phyloP scores from a whole-genome alignment of 2,113 vertebrate species.

The Mohoua ochrocephala region DNA sequence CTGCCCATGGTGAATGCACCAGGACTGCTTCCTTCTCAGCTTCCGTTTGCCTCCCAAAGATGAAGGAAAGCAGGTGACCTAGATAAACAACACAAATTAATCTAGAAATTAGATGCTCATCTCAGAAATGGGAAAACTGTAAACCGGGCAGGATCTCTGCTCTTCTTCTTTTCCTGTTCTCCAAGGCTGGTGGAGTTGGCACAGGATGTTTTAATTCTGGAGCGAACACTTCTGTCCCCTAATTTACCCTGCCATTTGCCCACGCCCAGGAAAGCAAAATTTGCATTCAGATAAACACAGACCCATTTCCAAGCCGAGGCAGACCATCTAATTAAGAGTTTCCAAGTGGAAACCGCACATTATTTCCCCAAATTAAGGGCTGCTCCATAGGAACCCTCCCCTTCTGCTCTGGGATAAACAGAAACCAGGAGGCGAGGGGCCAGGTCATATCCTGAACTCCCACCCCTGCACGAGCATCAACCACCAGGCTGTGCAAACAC shows the following conservation, averaged over 20 bases:
- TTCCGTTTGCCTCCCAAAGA: background rate
- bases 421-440: background rate
- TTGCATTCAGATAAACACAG: constrained; percentile 10
- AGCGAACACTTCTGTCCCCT: background rate
- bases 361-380: constrained; percentile 11
- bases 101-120: background rate
- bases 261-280: background rate
- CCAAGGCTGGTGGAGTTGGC: fast-evolving
- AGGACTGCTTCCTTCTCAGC: background rate
- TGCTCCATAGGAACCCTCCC: background rate
- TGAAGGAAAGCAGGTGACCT: background rate
- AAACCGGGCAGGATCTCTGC: background rate
- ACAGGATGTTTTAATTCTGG: background rate
- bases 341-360: background rate
- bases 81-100: background rate
- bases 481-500: background rate
- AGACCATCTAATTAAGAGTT: constrained; percentile 32
- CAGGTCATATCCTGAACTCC: background rate
- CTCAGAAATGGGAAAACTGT: background rate
- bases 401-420: background rate
- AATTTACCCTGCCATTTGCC: background rate
- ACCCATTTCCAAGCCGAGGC: background rate
- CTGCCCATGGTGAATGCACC: background rate
- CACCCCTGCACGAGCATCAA: background rate
- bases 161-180: background rate